Evolutionary conservation across 2,113 vertebrate species (phyloP).

Genomic region (Halcyon malimbica): DNA sequence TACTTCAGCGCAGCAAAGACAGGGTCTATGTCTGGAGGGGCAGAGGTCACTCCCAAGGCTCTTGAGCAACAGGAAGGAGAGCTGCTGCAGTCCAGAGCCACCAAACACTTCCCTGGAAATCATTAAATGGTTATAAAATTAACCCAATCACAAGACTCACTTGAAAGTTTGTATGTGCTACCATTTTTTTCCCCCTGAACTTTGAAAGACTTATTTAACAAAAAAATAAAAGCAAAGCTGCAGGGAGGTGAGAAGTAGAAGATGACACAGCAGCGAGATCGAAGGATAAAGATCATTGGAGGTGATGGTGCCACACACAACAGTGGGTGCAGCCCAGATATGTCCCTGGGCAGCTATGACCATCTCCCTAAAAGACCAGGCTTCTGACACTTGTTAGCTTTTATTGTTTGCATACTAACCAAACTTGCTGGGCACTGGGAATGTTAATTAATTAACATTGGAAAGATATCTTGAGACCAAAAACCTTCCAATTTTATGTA

Average conservation of each 20-base stretch:
- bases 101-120: slow-evolving; percentile 36
- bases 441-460: neutral
- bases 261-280: neutral
- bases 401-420: neutral
- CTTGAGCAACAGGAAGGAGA: slow-evolving; percentile 50
- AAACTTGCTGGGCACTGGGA: neutral
- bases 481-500: neutral
- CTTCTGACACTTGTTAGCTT: neutral
- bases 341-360: fast-evolving
- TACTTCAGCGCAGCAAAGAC: neutral
- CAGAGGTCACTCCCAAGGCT: slow-evolving; percentile 15
- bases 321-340: neutral
- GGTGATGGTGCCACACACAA: neutral
- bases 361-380: neutral
- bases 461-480: neutral
- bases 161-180: neutral
- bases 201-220: slow-evolving; percentile 51
- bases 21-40: neutral
- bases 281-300: neutral
- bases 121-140: slow-evolving; percentile 75
- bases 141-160: slow-evolving; percentile 66
- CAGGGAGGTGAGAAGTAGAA: neutral
- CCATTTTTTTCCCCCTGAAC: slow-evolving; percentile 4
- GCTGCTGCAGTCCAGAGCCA: neutral
- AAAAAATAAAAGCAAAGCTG: neutral